phyloP scores from a whole-genome alignment of 2,888 invertebrate genomes.

The Luperina nickerlii region DNA sequence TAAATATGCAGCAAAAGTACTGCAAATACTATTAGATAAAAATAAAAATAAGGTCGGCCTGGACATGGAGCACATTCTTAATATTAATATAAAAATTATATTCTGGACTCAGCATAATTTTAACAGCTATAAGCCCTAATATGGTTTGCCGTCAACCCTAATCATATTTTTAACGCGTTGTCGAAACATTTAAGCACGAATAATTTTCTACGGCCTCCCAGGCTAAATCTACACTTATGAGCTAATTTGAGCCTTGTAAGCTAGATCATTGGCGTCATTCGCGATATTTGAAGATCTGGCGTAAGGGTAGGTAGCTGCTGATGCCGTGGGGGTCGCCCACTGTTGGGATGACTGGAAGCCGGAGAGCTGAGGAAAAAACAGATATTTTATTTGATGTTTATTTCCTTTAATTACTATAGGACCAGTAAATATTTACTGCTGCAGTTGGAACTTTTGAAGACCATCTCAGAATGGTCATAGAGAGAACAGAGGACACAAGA shows the following conservation, averaged over 20 bases:
- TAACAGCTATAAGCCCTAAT: too few species aligned
- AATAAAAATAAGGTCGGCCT: neutral
- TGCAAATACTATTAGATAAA: conserved; percentile 1
- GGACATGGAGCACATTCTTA: neutral
- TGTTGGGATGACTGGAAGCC: conserved; percentile 84
- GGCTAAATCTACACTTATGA: conserved; percentile 70
- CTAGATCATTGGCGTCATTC: conserved; percentile 92
- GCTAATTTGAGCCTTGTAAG: conserved; percentile 92
- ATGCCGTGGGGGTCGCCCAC: conserved; percentile 85
- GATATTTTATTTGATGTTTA: neutral
- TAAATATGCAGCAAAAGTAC: neutral
- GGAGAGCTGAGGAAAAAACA: conserved; percentile 74
- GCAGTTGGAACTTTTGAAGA: neutral
- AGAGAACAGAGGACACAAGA: neutral
- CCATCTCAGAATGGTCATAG: neutral
- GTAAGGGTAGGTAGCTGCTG: conserved; percentile 85
- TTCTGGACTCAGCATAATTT: too few species aligned
- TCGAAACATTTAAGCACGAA: neutral
- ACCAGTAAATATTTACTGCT: neutral
- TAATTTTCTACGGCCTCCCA: neutral
- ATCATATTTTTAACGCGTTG: neutral
- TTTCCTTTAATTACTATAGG: neutral
- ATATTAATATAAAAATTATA: neutral
- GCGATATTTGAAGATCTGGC: conserved; percentile 85
- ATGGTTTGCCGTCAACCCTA: neutral